Percentiles rank a stretch among this genome's conserved stretches.
These are phyloP conservation scores for Phalacrocorax brasilianus DNA, from an alignment of 2,113 vertebrate genomes.

Conservation along the genomic window DNA sequence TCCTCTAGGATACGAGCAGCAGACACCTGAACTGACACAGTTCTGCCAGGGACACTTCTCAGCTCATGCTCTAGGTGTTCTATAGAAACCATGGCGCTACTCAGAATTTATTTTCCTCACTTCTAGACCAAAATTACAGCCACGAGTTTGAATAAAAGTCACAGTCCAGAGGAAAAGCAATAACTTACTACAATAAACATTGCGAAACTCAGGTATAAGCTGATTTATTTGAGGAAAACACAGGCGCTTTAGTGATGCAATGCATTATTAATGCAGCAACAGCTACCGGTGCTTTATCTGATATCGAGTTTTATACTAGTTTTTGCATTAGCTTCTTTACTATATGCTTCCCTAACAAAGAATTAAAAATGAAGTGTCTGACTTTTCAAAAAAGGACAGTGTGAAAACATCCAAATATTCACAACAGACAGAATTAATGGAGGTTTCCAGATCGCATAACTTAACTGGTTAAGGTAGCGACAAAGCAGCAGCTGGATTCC, in stretches of 20 bases:
- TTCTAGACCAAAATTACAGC: not conserved
- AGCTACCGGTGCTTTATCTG: not conserved
- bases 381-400: not conserved
- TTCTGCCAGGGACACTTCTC: not conserved
- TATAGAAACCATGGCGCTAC: not conserved
- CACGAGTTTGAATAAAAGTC: not conserved
- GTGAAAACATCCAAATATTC: not conserved
- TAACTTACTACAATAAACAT: not conserved
- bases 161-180: not conserved
- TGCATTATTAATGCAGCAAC: not conserved
- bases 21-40: not conserved
- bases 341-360: not conserved
- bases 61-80: not conserved
- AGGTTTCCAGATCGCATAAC: not conserved
- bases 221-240: not conserved
- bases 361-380: not conserved
- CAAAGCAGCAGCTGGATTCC: not conserved
- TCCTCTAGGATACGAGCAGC: not conserved
- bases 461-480: not conserved
- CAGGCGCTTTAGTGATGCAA: not conserved
- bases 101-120: not conserved
- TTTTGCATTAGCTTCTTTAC: not conserved
- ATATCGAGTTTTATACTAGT: not conserved
- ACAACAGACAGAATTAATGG: not conserved
- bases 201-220: not conserved